Conservation (phyloP, 2,888 invertebrate genomes). For the Ecdyonurus torrentis region DNA sequence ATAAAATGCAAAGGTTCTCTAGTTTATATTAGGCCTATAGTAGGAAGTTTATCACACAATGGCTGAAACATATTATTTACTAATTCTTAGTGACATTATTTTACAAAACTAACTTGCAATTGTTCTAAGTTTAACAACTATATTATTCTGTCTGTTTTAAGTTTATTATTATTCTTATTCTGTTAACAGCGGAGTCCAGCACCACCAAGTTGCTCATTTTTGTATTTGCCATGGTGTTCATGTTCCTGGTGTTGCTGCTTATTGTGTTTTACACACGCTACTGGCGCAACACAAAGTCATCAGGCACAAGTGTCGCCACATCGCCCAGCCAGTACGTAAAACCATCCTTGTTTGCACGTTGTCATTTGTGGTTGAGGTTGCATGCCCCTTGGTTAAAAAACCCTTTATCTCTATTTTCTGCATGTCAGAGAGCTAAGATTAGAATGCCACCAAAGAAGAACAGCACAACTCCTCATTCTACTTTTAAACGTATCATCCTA, state of each 20-base stretch:
- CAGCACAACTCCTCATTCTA: not conserved
- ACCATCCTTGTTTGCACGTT: not conserved
- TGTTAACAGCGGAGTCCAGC: not conserved
- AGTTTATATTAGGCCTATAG: too few species aligned
- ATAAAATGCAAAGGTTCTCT: too few species aligned
- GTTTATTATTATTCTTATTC: too few species aligned
- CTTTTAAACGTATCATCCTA: not conserved
- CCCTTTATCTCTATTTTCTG: too few species aligned
- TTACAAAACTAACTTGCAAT: too few species aligned
- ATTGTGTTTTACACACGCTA: constrained; percentile 1
- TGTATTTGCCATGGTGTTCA: not conserved
- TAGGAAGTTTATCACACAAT: too few species aligned
- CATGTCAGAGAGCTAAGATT: not conserved
- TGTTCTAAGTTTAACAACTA: too few species aligned
- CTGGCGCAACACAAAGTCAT: not conserved
- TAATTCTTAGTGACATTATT: too few species aligned
- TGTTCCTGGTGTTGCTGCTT: constrained; percentile 1
- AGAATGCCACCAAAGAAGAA: not conserved
- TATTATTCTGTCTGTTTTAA: too few species aligned
- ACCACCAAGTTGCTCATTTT: constrained; percentile 4
- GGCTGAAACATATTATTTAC: too few species aligned
- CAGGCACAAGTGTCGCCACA: not conserved
- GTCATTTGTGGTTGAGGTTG: not conserved
- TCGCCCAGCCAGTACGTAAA: not conserved
- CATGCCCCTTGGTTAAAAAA: not conserved